Conservation (phyloP, 2,797 vertebrate species). For the Hoplostethus atlanticus region DNA sequence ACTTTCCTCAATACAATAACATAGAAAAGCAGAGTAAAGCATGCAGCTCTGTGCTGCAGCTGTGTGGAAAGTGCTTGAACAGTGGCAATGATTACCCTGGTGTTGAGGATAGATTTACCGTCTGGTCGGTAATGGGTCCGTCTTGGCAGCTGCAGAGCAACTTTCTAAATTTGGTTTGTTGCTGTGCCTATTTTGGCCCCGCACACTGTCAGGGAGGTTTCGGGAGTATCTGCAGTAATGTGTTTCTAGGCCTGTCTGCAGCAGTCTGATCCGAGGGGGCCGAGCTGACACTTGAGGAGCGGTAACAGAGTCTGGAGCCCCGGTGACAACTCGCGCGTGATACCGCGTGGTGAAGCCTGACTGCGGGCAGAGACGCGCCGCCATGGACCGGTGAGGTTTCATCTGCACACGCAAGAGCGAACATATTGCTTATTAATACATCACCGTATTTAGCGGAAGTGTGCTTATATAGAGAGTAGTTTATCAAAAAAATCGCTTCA, state of each 20-base stretch:
- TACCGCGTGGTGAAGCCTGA: conserved; percentile 38
- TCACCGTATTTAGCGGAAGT: too few species aligned
- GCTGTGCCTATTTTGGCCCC: conserved; percentile 46
- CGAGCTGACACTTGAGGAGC: not conserved
- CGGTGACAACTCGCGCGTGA: conserved; percentile 43
- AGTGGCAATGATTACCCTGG: not conserved
- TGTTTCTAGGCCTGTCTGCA: too few species aligned
- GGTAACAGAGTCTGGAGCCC: conserved; percentile 18
- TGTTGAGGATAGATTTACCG: not conserved
- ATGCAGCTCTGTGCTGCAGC: not conserved
- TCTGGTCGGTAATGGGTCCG: conserved; percentile 5
- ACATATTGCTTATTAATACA: not conserved
- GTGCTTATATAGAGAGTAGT: too few species aligned
- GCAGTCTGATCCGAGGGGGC: not conserved
- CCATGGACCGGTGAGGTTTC: conserved; percentile 75
- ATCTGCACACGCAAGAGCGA: not conserved
- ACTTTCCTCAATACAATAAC: too few species aligned
- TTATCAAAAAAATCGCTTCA: too few species aligned
- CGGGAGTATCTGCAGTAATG: not conserved
- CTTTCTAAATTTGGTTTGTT: conserved; percentile 1
- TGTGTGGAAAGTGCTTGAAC: too few species aligned
- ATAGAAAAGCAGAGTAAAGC: too few species aligned
- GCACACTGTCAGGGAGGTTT: not conserved
- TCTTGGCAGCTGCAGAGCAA: conserved; percentile 6
- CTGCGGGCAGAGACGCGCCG: conserved; percentile 20